phyloP scores from a whole-genome alignment of 1,140 invertebrate species.

The Calephelis nemesis region DNA sequence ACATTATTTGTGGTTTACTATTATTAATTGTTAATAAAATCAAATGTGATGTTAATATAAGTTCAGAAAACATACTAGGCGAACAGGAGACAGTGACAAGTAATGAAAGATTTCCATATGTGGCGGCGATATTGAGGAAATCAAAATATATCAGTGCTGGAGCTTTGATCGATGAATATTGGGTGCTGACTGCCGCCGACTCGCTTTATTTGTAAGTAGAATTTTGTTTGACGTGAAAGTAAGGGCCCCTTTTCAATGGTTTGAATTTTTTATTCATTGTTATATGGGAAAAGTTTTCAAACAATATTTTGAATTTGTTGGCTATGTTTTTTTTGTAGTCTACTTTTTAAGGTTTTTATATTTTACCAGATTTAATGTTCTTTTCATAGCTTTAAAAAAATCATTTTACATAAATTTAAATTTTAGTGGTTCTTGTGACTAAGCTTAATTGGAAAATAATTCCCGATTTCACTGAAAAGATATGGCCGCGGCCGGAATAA shows the following conservation, averaged over 20 bases:
- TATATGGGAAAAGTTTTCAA: no score
- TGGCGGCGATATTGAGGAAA: slow-evolving; percentile 56
- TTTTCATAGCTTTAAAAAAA: no score
- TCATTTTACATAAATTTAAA: no score
- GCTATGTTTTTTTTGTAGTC: no score
- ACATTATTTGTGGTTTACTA: background rate
- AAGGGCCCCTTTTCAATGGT: background rate
- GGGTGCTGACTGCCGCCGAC: slow-evolving; percentile 58
- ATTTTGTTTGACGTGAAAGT: background rate
- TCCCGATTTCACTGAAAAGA: no score
- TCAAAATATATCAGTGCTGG: slow-evolving; percentile 52
- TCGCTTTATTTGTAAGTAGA: slow-evolving; percentile 51
- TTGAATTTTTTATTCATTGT: no score
- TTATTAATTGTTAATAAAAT: background rate
- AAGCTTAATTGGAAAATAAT: no score
- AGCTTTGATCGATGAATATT: slow-evolving; percentile 57
- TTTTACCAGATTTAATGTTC: no score
- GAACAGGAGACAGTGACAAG: background rate
- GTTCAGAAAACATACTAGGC: background rate
- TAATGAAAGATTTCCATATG: slow-evolving; percentile 47
- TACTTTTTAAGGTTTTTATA: no score
- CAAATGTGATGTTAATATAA: background rate
- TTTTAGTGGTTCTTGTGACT: no score
- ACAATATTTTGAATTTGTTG: no score
- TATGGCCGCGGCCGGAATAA: no score